These are phyloP conservation scores for Cynocephalus volans DNA, from an alignment of 2,113 vertebrate genomes.

Conservation along the genomic window DNA sequence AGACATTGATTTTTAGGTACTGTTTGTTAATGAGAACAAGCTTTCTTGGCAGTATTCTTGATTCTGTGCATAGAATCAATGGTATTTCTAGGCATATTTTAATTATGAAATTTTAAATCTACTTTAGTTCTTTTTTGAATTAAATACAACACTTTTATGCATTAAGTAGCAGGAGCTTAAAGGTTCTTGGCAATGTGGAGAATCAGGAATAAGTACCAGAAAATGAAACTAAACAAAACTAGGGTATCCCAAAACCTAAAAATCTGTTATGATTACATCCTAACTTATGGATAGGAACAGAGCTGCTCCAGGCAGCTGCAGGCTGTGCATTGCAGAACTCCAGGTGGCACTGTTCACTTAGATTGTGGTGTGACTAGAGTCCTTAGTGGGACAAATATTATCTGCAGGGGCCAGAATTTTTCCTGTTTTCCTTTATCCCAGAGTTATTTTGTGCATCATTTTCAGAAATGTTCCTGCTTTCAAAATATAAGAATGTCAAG, in stretches of 20 bases:
- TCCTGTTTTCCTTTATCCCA: background rate
- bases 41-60: background rate
- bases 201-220: background rate
- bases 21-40: slow-evolving; percentile 15
- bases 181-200: background rate
- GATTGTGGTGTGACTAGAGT: background rate
- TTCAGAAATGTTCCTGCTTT: slow-evolving; percentile 58
- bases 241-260: background rate
- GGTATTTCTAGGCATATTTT: slow-evolving; percentile 39
- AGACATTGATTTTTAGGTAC: background rate
- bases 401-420: background rate
- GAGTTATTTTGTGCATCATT: background rate
- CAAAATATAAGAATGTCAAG: background rate
- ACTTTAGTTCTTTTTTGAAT: slow-evolving; percentile 46
- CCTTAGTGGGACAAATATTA: background rate
- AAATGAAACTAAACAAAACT: slow-evolving; percentile 38
- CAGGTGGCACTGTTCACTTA: background rate
- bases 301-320: background rate
- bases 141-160: background rate
- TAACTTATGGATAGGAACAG: background rate
- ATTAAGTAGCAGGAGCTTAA: slow-evolving; percentile 31
- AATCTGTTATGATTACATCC: background rate
- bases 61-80: background rate
- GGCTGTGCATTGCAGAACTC: background rate
- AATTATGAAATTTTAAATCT: slow-evolving; percentile 41